Base-by-base conservation (phyloP, 2,113 vertebrate species). In the Pungitius pungitius region DNA sequence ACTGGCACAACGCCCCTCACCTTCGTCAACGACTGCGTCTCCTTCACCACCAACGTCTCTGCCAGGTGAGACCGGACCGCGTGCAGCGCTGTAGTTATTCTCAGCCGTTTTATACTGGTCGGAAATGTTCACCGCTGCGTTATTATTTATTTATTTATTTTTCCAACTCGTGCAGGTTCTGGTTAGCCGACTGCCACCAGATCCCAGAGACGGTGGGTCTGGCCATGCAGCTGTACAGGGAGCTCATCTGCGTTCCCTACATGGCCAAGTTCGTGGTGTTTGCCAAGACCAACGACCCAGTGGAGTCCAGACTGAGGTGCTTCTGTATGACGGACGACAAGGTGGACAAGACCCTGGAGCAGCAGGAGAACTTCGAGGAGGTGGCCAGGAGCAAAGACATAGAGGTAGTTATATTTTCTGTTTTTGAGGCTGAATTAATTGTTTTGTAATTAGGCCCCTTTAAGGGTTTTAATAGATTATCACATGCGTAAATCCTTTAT, bases 261-360 rank as follows among this genome's bases (percentile, higher is more conserved):
- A 97, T 99, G 97, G 98, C 98, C 88, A 99, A 99, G 92, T 99
- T 99, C 81, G 97, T 99, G 79, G 96, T 99, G 88, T 99, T 99
- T 88, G 97, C 98, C 76, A 99, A 99, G 93, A 98, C 95, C 93
- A 98, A 98, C 8, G 98, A 99, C 82, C 94, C 96, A 0, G 94
- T 99, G 82, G 98, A 99, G 88, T 97, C 98, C 51, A 95, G 90
- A 56, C 89, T 99, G 67, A 94, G 98, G 55, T 99, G 98, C 90
- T 99, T 99, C 93, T 99, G 98, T 79, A 99, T 99, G 98, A 99
- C 98, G 0, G 98, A 99, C 18, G 98, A 99, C 88, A 99, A 98
- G 92, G 97, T 99, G 78, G 98, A 99, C 89, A 99, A 99, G 93
- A 99, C 98, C 24, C 90, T 99, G 88, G 98, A 99, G 88, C 98